Conservation (phyloP, 2,797 vertebrate species). For the Urophycis tenuis region DNA sequence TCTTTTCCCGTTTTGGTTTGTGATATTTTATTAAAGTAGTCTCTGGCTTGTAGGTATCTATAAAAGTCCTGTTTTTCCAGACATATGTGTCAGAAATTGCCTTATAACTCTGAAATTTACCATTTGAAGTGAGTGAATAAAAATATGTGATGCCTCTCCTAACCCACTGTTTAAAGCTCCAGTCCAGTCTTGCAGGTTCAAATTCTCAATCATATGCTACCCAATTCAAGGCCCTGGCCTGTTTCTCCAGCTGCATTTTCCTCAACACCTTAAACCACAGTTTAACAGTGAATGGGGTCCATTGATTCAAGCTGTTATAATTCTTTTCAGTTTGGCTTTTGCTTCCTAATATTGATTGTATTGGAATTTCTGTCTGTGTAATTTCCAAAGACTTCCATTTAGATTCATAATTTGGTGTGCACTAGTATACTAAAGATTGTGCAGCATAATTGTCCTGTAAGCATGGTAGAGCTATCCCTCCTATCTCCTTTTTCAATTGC, state of each 20-base stretch:
- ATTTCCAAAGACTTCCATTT: conserved; percentile 1
- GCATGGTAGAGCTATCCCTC: conserved; percentile 5
- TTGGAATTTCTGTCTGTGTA: background rate
- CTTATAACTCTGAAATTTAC: too few relatives aligned
- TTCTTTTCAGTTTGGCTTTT: background rate
- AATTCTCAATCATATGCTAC: conserved; percentile 10
- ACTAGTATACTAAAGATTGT: background rate
- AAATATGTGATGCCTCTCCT: conserved; percentile 1
- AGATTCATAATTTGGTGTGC: background rate
- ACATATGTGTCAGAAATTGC: background rate
- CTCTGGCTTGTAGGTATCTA: conserved; percentile 15
- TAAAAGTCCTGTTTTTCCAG: background rate
- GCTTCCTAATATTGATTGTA: background rate
- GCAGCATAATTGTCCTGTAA: conserved; percentile 4
- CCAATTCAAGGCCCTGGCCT: background rate
- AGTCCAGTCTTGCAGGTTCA: background rate
- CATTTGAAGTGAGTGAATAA: conserved; percentile 11
- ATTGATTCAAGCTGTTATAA: background rate
- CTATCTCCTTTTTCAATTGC: background rate
- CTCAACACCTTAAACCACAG: background rate
- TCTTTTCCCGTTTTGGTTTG: background rate
- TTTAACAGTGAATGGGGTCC: background rate
- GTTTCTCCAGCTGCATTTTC: conserved; percentile 1
- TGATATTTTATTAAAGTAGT: conserved; percentile 14
- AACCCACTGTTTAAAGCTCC: conserved; percentile 11